phyloP scores from a whole-genome alignment of 2,113 vertebrate genomes.

The Pseudorectes ferrugineus region DNA sequence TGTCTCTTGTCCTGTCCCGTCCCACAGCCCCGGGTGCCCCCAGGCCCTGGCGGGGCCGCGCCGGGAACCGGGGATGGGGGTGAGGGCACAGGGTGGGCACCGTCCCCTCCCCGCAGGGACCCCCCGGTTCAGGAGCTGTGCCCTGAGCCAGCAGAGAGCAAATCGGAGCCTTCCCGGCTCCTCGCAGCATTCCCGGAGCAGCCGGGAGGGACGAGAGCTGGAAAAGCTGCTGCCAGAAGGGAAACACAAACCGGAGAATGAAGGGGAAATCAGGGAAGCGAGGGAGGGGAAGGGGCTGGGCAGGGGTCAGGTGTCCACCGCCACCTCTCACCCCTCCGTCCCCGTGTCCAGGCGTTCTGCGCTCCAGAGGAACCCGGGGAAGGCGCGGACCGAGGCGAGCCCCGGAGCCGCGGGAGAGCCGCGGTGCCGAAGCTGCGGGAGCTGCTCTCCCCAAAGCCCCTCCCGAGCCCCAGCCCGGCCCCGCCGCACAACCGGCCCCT shows the following conservation, averaged over 20 bases:
- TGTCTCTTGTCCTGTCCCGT: background rate
- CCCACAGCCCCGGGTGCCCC: background rate
- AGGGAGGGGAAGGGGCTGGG: background rate
- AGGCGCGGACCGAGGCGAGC: slow-evolving; percentile 36
- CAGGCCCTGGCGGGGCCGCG: rapidly evolving
- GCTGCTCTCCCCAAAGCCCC: slow-evolving; percentile 45
- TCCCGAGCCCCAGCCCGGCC: background rate
- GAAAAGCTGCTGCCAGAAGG: background rate
- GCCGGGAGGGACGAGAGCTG: background rate
- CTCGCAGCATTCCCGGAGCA: background rate
- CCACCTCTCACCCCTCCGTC: background rate
- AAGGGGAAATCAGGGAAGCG: background rate
- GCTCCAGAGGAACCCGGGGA: slow-evolving; percentile 47
- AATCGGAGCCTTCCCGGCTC: rapidly evolving
- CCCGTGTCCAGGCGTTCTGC: slow-evolving; percentile 29
- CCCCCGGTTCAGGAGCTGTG: background rate
- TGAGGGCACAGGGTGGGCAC: background rate
- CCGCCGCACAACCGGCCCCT: slow-evolving; percentile 72
- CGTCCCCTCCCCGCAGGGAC: rapidly evolving
- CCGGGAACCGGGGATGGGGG: rapidly evolving
- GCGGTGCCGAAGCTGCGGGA: slow-evolving; percentile 23
- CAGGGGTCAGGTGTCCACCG: background rate
- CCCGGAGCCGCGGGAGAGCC: slow-evolving; percentile 23
- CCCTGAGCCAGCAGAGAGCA: rapidly evolving
- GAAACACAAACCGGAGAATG: rapidly evolving